Percentiles rank a stretch among this genome's conserved stretches.
These are phyloP conservation scores for Sarcophaga caerulescens DNA, from an alignment of 2,888 invertebrate genomes.

Conservation along the genomic window DNA sequence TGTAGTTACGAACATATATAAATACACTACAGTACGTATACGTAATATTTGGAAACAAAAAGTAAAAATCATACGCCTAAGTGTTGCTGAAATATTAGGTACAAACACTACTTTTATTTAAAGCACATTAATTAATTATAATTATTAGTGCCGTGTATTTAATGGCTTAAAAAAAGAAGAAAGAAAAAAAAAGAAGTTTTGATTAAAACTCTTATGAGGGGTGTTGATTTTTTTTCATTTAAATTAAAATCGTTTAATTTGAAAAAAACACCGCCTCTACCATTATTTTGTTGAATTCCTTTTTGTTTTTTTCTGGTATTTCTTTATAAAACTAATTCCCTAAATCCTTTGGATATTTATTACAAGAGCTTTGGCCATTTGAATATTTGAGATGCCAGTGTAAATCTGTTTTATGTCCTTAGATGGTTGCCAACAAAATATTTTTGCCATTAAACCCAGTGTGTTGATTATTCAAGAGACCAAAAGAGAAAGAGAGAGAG, in stretches of 20 bases:
- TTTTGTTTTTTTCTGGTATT: background rate
- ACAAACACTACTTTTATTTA: too few species aligned
- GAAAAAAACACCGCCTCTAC: background rate
- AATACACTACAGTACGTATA: background rate
- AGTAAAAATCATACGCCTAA: background rate
- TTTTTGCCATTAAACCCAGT: conserved; percentile 40
- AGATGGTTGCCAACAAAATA: conserved; percentile 54
- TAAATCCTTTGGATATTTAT: background rate
- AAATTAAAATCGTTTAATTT: background rate
- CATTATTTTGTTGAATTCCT: background rate
- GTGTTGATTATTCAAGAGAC: conserved; percentile 61
- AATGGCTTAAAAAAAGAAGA: background rate
- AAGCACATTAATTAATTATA: too few species aligned
- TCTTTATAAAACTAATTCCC: conserved; percentile 40
- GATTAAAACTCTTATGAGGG: too few species aligned
- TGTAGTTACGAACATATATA: too few species aligned
- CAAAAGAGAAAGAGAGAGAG: conserved; percentile 5
- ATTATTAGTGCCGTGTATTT: background rate
- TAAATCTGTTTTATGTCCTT: conserved; percentile 47
- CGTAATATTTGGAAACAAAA: conserved; percentile 4
- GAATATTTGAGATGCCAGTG: conserved; percentile 52
- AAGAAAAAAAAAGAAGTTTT: too few species aligned
- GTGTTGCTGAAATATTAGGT: background rate
- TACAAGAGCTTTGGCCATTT: conserved; percentile 34
- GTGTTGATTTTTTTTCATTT: background rate